These are phyloP conservation scores for Lucinisca nassula DNA, from an alignment of 2,888 invertebrate genomes.

Conservation along the genomic window DNA sequence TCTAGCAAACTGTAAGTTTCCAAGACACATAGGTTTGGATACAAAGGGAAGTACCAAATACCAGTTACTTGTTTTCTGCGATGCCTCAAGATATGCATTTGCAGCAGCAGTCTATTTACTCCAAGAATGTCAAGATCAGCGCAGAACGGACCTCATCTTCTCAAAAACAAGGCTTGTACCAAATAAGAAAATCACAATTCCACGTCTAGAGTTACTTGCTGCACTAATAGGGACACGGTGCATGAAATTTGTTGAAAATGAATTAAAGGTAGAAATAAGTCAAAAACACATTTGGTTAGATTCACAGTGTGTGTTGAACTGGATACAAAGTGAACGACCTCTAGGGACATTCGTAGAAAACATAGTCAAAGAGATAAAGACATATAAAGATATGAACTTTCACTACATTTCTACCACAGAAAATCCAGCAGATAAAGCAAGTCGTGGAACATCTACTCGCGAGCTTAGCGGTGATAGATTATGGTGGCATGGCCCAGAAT, in stretches of 20 bases:
- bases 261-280: neutral
- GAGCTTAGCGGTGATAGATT: neutral
- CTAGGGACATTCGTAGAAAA: neutral
- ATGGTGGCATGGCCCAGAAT: neutral
- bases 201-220: neutral
- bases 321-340: neutral
- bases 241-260: neutral
- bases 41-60: neutral
- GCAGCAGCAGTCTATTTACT: no score
- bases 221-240: neutral
- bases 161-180: conserved; percentile 12
- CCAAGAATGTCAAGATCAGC: neutral
- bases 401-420: neutral
- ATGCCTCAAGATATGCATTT: conserved; percentile 6
- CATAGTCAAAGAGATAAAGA: neutral
- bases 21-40: neutral
- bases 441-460: neutral
- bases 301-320: neutral
- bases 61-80: no score
- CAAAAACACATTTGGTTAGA: no score
- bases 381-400: neutral
- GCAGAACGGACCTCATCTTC: conserved; percentile 13
- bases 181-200: neutral
- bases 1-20: neutral
- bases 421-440: no score